phyloP scores from a whole-genome alignment of 2,113 vertebrate genomes.

The Tachysurus fulvidraco region DNA sequence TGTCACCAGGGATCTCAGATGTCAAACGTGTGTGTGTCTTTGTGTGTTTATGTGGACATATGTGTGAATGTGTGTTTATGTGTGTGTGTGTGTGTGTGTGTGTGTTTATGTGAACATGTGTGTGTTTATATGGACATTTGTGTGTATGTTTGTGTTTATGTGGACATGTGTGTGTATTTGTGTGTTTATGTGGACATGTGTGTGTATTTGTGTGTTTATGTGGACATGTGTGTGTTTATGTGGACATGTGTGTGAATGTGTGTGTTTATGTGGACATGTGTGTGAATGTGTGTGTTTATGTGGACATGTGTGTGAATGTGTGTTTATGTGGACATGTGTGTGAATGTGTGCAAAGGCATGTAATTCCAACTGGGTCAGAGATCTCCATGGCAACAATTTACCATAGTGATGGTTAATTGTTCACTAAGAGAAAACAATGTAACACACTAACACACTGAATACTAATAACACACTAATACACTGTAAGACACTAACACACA shows the following conservation, averaged over 20 bases:
- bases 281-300: neutral
- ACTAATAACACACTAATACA: too few relatives aligned
- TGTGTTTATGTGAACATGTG: too few relatives aligned
- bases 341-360: neutral
- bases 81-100: too few relatives aligned
- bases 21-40: neutral
- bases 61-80: too few relatives aligned
- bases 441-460: too few relatives aligned
- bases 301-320: neutral
- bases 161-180: too few relatives aligned
- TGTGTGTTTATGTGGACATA: too few relatives aligned
- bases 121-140: too few relatives aligned
- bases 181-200: neutral
- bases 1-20: slow-evolving; percentile 5
- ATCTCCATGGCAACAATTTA: neutral
- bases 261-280: too few relatives aligned
- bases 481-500: too few relatives aligned
- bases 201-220: neutral
- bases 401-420: neutral
- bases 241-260: too few relatives aligned
- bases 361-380: neutral
- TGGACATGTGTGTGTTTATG: neutral
- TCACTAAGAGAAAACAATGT: neutral
- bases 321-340: neutral
- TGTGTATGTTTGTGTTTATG: too few relatives aligned